Conservation (phyloP, 2,797 vertebrate genomes). For the Balearica regulorum region DNA sequence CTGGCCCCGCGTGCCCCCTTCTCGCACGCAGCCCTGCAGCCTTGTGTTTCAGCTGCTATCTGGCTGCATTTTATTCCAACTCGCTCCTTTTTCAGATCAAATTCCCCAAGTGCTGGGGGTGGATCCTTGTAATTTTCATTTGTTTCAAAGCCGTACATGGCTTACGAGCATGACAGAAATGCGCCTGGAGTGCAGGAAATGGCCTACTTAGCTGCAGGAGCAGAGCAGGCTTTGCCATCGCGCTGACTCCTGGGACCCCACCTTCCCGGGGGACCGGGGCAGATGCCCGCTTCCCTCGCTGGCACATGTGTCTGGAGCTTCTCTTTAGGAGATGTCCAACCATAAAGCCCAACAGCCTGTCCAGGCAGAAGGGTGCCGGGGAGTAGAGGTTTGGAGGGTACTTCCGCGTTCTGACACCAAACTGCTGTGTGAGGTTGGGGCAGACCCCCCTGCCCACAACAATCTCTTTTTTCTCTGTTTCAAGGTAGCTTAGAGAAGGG, state of each 20-base stretch:
- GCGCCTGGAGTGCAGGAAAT: conserved; percentile 38
- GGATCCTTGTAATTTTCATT: conserved; percentile 31
- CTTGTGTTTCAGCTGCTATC: not conserved
- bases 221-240: not conserved
- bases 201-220: conserved; percentile 48
- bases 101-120: conserved; percentile 11
- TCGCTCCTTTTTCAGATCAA: not conserved
- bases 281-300: not conserved
- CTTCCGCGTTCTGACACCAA: not conserved
- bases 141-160: not conserved
- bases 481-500: not conserved
- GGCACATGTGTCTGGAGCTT: not conserved
- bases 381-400: not conserved
- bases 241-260: fast-evolving
- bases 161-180: conserved; percentile 42
- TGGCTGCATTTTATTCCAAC: not conserved
- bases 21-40: not conserved
- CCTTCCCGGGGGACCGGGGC: not conserved
- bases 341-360: not conserved
- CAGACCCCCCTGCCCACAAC: not conserved
- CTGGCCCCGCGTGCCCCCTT: fast-evolving
- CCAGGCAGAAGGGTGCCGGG: not conserved
- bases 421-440: not conserved
- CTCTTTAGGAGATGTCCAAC: not conserved
- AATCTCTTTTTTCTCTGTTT: not conserved